Evolutionary conservation across 2,888 invertebrate genomes (phyloP), one percentile per base, ranked within the genome.

Genomic region (Heliconius ethilla): DNA sequence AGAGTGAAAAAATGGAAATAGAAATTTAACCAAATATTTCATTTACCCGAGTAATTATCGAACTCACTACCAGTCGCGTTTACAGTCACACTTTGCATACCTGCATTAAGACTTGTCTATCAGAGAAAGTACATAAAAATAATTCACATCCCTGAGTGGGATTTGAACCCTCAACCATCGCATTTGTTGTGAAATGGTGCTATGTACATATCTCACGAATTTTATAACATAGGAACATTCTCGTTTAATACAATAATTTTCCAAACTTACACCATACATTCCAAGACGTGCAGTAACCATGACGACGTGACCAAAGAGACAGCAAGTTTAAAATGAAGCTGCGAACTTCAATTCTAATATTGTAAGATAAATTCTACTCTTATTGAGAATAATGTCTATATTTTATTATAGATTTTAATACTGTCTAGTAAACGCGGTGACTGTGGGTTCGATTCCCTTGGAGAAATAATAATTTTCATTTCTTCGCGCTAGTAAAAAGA

Each of bases 231-330:
- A n/a, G 6, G 25, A 11, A 6, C 22, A 9, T 51, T 0, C 51
- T 51, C 7, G 22, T 51, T 51, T 51, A 51, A 22, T 51, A 22
- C 22, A 27, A 27, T 63, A 37, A 37, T 33, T 51, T 37, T 55
- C 27, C n/a, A 22, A 18, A 72, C 75, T 75, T 79, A 25, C 33
- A 70, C 75, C 45, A 76, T 22, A 70, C 70, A 51, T 67, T 63
- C 29, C n/a, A 13, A 73, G 79, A 82, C 84, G 83, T 84, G 84
- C 83, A 80, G 83, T 84, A 77, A 69, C 81, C 83, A 84, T 84
- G 82, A 77, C 78, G 80, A 84, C 80, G 74, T 59, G 77, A 78
- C 77, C 80, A 73, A 76, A 78, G 74, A 80, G 74, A 81, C 75
- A 80, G 78, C 78, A 81, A 72, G 59, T 83, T 82, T 82, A 79